These are phyloP conservation scores for Zosterops hypoxanthus DNA, from an alignment of 2,113 vertebrate genomes.

Conservation along the genomic window DNA sequence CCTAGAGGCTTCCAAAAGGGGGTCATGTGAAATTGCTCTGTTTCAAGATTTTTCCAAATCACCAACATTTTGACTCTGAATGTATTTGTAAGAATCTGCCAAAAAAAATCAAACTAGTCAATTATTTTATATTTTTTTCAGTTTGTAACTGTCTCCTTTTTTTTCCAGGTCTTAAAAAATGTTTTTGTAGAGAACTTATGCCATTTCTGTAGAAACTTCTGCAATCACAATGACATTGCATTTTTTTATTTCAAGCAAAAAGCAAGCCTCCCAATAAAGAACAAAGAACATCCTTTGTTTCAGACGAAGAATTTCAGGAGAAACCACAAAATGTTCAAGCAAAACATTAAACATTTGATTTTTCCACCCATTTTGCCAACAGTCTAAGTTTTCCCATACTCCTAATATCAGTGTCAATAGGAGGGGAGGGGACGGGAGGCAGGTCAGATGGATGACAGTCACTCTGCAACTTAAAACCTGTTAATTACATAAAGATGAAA, in stretches of 20 bases:
- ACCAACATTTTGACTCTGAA: slow-evolving; percentile 19
- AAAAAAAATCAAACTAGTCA: neutral
- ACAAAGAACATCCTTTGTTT: slow-evolving; percentile 64
- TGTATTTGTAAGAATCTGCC: slow-evolving; percentile 15
- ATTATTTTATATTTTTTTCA: neutral
- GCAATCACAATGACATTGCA: slow-evolving; percentile 10
- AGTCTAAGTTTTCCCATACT: slow-evolving; percentile 32
- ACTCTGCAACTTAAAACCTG: neutral
- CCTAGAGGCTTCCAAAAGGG: slow-evolving; percentile 15
- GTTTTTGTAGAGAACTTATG: neutral
- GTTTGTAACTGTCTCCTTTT: neutral
- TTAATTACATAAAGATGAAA: neutral
- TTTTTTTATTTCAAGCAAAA: slow-evolving; percentile 18
- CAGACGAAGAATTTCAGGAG: slow-evolving; percentile 62
- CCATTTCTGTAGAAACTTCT: neutral
- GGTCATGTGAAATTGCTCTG: slow-evolving; percentile 56
- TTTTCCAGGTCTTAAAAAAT: neutral
- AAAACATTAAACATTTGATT: slow-evolving; percentile 66
- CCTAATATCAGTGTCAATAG: slow-evolving; percentile 28
- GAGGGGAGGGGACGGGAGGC: neutral
- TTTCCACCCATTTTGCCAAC: slow-evolving; percentile 65
- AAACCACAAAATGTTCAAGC: slow-evolving; percentile 68
- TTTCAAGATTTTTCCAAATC: slow-evolving; percentile 56
- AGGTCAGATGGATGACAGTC: neutral
- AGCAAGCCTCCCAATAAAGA: neutral